Evolutionary conservation across 2,888 invertebrate genomes (phyloP), one percentile per base, ranked within the genome.

Genomic region (Campoletis raptor): DNA sequence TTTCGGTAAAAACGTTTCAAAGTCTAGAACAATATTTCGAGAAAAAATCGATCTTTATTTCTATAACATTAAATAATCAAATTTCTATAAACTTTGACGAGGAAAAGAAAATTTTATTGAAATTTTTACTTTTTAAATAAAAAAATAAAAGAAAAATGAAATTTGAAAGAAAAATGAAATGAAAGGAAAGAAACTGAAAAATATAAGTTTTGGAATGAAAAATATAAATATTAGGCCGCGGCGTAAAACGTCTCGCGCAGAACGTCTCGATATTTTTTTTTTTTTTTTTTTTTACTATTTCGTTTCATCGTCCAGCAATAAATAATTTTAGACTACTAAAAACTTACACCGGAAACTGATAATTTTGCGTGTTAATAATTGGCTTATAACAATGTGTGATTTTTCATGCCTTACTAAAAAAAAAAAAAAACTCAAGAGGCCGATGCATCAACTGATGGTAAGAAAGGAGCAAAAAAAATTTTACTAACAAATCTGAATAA

Each of bases 381-480:
- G 64, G 37, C 83, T 74, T 80, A n/a, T 84, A 83, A 83, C 74
- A 8, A 54, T n/a, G n/a, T 84, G 78, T 78, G 69, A 69, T 81
- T 57, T 86, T 89, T 84, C 76, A 83, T 88, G 87, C 87, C 45
- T 82, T 81, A 86, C 89, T 82, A 77, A 85, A 88, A 87, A 86
- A 86, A 86, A 81, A 77, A 85, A 88, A 87, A 86, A 86, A 86
- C 89, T 87, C 72, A 91, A 94, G 94, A 91, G 92, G 89, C 93
- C 93, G 79, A 94, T 94, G 94, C 91, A 94, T 85, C 94, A 94
- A 90, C 89, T 94, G 15, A 94, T 94, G 94, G 94, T 94, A 93
- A 93, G 92, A 84, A 21, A 37, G 10, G 10, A 45, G 15, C 40
- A 81, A 30, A 10, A 64, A 42, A 72, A 1, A 7, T 57, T 57